phyloP scores from a whole-genome alignment of 1,140 invertebrate species.

The Chymomyza costata region DNA sequence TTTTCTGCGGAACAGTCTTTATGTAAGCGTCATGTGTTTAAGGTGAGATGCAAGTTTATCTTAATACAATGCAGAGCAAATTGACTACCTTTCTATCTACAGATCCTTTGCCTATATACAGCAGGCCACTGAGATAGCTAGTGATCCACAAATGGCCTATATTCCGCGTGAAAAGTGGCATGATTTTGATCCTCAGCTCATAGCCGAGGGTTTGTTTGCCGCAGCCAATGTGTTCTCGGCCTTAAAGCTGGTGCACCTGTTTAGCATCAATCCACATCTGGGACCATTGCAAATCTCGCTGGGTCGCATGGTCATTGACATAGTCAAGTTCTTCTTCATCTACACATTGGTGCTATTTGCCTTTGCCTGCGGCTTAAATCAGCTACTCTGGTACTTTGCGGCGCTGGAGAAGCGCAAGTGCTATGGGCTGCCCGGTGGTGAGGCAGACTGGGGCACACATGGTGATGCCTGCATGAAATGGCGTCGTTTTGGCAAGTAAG shows the following conservation, averaged over 20 bases:
- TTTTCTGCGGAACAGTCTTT: constrained; percentile 91
- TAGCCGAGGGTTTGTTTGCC: constrained; percentile 95
- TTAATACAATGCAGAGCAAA: background rate
- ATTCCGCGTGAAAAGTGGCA: constrained; percentile 91
- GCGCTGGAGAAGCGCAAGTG: constrained; percentile 87
- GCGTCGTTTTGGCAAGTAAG: constrained; percentile 82
- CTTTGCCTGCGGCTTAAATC: constrained; percentile 90
- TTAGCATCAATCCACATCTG: constrained; percentile 93
- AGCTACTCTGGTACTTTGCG: constrained; percentile 93
- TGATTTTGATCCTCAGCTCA: constrained; percentile 94
- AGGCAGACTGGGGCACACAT: constrained; percentile 81
- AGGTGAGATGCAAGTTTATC: constrained; percentile 76
- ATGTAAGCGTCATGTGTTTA: constrained; percentile 86
- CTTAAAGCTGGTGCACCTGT: constrained; percentile 91
- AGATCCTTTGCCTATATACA: constrained; percentile 84
- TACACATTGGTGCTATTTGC: constrained; percentile 89
- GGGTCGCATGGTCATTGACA: constrained; percentile 90
- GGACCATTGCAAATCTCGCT: constrained; percentile 91
- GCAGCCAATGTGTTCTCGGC: constrained; percentile 93
- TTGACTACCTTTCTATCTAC: background rate
- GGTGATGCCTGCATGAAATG: constrained; percentile 86
- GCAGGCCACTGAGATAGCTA: constrained; percentile 81
- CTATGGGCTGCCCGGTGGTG: constrained; percentile 78
- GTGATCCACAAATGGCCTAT: constrained; percentile 81
- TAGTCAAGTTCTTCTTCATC: constrained; percentile 92